Evolutionary conservation across 2,113 vertebrate genomes (phyloP).

Genomic region (Anoplopoma fimbria): DNA sequence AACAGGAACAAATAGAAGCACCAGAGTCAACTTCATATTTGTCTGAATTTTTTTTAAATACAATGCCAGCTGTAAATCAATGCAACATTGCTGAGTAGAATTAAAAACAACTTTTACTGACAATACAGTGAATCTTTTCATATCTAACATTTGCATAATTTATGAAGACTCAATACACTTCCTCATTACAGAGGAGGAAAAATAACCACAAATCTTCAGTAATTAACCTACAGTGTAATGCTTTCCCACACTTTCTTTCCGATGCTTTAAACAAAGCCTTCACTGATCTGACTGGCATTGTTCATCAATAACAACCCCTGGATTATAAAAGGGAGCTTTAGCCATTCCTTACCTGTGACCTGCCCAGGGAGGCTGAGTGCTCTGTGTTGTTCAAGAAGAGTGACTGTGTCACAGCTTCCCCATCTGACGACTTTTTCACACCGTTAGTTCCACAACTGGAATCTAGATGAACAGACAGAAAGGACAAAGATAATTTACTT

Average conservation of each 20-base stretch:
- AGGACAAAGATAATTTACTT: background rate
- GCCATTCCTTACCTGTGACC: conserved; percentile 73
- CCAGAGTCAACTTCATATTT: background rate
- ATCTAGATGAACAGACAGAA: conserved; percentile 65
- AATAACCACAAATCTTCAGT: background rate
- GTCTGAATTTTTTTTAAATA: background rate
- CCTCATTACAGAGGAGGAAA: background rate
- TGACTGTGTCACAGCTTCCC: conserved; percentile 65
- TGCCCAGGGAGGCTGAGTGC: conserved; percentile 65
- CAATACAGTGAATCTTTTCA: no score
- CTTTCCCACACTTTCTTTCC: background rate
- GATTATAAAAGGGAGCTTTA: background rate
- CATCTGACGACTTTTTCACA: conserved; percentile 88
- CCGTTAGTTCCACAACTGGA: conserved; percentile 96
- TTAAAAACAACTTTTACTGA: background rate
- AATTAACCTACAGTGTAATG: background rate
- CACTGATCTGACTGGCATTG: background rate
- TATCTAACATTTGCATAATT: background rate
- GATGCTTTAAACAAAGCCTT: background rate
- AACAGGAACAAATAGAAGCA: conserved; percentile 17
- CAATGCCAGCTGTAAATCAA: background rate
- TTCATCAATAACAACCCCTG: background rate
- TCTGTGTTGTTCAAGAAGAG: conserved; percentile 84
- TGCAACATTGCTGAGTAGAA: background rate
- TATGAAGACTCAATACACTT: background rate